Conservation (phyloP, 2,797 vertebrate genomes). For the Ceryle rudis region DNA sequence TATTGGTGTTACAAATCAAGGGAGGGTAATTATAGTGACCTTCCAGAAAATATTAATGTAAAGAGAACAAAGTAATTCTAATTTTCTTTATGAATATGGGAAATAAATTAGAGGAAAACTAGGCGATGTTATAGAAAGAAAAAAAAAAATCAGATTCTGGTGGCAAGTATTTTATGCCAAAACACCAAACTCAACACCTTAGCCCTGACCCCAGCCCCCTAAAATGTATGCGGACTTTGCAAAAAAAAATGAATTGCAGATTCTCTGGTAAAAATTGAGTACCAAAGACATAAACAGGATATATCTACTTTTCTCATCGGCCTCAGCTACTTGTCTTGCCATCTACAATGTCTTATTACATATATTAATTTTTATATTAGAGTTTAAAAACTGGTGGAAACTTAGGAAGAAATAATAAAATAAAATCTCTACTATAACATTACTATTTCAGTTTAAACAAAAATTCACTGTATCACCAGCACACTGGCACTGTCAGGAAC, state of each 20-base stretch:
- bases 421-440: background rate
- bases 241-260: background rate
- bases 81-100: background rate
- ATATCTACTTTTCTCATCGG: background rate
- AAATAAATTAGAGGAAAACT: background rate
- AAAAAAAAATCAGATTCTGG: background rate
- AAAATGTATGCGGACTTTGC: background rate
- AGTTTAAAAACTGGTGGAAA: background rate
- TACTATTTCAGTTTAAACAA: background rate
- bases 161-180: background rate
- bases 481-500: background rate
- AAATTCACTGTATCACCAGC: background rate
- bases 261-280: background rate
- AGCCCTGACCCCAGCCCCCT: accelerated
- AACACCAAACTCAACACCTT: background rate
- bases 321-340: background rate
- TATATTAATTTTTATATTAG: background rate
- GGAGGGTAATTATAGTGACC: background rate
- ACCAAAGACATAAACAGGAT: background rate
- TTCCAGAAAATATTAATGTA: background rate
- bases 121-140: background rate
- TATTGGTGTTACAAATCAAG: background rate
- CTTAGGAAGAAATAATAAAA: background rate
- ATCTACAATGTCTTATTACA: background rate
- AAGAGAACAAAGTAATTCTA: background rate